phyloP scores from a whole-genome alignment of 2,797 vertebrate species.

The Natrix natrix region DNA sequence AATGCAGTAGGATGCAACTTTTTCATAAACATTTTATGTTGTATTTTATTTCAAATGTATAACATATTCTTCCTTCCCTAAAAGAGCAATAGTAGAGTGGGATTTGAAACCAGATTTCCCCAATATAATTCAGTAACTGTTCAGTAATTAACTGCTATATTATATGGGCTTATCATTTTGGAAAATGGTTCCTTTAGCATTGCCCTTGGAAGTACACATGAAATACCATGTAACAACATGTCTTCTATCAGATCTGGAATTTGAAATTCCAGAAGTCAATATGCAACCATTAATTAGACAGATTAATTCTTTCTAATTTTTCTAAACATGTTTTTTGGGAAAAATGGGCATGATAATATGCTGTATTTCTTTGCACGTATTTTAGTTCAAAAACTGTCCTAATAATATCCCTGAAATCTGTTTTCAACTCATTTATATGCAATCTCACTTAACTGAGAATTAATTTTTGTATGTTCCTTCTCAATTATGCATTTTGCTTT shows the following conservation, averaged over 20 bases:
- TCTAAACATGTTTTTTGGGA: conserved; percentile 8
- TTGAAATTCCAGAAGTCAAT: neutral
- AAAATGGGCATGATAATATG: conserved; percentile 29
- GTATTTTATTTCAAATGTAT: neutral
- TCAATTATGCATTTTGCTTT: conserved; percentile 39
- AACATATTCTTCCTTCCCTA: neutral
- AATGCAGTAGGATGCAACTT: neutral
- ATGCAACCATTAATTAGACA: neutral
- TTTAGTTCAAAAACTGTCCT: neutral
- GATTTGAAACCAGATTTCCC: neutral
- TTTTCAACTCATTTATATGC: conserved; percentile 41
- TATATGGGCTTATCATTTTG: neutral
- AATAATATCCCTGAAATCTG: conserved; percentile 36
- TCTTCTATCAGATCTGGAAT: neutral
- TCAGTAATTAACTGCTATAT: neutral
- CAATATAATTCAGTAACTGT: neutral
- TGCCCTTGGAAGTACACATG: neutral
- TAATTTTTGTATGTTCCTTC: conserved; percentile 41
- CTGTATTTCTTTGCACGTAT: conserved; percentile 27
- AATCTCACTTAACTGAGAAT: conserved; percentile 35
- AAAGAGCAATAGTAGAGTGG: neutral
- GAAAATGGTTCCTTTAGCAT: neutral
- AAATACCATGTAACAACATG: neutral
- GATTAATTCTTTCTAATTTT: conserved; percentile 3
- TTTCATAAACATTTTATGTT: neutral